Base-by-base conservation (phyloP, 2,113 vertebrate species). In the Elgaria multicarinata region DNA sequence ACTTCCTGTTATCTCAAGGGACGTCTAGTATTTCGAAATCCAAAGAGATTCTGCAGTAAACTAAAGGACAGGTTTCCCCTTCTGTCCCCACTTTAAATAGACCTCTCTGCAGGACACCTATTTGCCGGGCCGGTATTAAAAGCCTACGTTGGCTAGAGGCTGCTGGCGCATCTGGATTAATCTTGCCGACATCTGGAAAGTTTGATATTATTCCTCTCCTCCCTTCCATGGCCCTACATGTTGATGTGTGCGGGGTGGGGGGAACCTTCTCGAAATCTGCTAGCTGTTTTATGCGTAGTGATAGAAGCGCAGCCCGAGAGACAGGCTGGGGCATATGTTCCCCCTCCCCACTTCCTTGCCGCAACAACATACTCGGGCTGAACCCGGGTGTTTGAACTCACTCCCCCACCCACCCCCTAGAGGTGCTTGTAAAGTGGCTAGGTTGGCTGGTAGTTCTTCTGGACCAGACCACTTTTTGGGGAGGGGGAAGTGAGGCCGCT, bases 301-400 rank as follows among this genome's bases (percentile, higher is more conserved):
- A 18, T 53, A 86, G 50, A 39, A 10, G 10, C 14, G 6, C 66
- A 33, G 36, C 22, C 24, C 18, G 10, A 8, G 16, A 8, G 58
- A 18, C 14, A 44, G 4, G 4, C 18, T 16, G 39, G 9, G 16
- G 6, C 31, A 8, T 42, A 5, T 2, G 1, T 0, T 6, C 33
- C 33, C 55, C 39, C 6, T 14, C 50, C 33, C 20, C 28, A 4
- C 80, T 20, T 42, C 79, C 18, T 10, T 33, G 46, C 28, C 31
- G 46, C 46, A 53, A n/a, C 46, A 33, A 8, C 46, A 31, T 28
- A 77, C 74, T 28, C 26, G 83, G 42, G 83, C 18, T 50, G 13
- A 18, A 42, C 62, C 28, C 14, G 53, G 18, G 46, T 10, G 3
- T 4, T 2, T 53, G 16, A 58, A 53, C 2, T 50, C 42, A 0